Evolutionary conservation across 2,797 vertebrate species (phyloP).

Genomic region (Rhyacichthys aspro): DNA sequence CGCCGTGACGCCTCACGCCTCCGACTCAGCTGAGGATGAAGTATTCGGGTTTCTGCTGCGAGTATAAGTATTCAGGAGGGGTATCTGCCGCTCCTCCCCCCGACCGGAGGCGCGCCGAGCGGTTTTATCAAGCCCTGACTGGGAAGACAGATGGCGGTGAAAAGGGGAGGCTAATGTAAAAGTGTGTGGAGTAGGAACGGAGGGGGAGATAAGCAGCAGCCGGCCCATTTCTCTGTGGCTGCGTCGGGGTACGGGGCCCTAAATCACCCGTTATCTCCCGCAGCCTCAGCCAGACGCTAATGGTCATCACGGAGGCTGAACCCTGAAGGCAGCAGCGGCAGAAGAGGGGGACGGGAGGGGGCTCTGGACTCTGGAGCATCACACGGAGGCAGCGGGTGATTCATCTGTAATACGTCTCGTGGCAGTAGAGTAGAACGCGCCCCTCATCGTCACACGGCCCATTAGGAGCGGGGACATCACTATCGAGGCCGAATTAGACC

Average conservation of each 20-base stretch:
- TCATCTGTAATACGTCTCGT: constrained; percentile 42
- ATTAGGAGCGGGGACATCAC: constrained; percentile 49
- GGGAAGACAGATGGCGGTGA: constrained; percentile 80
- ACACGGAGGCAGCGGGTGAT: constrained; percentile 17
- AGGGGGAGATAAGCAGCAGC: constrained; percentile 76
- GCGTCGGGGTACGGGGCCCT: constrained; percentile 71
- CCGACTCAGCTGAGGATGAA: constrained; percentile 51
- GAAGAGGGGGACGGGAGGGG: neutral
- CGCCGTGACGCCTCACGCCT: constrained; percentile 45
- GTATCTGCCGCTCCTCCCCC: constrained; percentile 44
- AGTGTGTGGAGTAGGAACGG: constrained; percentile 78
- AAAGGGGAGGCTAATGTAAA: constrained; percentile 78
- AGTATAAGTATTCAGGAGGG: constrained; percentile 63
- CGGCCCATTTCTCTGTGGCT: constrained; percentile 73
- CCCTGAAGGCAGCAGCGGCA: constrained; percentile 56
- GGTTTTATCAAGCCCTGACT: constrained; percentile 79
- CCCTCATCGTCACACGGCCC: constrained; percentile 19
- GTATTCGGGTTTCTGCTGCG: constrained; percentile 53
- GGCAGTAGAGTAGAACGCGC: too few species aligned
- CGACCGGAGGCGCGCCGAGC: constrained; percentile 49
- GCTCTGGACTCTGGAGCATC: constrained; percentile 27
- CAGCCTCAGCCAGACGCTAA: constrained; percentile 81
- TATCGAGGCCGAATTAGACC: constrained; percentile 1
- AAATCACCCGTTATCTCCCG: constrained; percentile 85
- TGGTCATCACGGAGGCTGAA: constrained; percentile 77